Evolutionary conservation across 2,888 invertebrate species (phyloP).

Genomic region (Drosophila pseudotakahashii): DNA sequence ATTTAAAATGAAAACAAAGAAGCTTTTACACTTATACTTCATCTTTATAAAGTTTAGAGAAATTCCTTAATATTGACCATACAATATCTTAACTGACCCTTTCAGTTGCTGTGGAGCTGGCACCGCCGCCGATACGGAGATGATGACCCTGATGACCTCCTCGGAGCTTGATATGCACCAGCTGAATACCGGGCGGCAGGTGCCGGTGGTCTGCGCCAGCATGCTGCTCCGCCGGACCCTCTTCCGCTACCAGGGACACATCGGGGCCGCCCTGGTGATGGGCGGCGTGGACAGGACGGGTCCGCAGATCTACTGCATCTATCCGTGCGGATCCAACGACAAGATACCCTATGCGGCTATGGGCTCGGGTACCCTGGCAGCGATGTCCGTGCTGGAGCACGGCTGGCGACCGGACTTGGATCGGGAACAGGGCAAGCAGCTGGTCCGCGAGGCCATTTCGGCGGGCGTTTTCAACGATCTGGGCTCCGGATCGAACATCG

Average conservation of each 20-base stretch:
- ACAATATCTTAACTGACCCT: too few relatives aligned
- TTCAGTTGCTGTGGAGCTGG: slow-evolving; percentile 97
- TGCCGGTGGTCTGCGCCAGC: slow-evolving; percentile 95
- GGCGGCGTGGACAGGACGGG: slow-evolving; percentile 97
- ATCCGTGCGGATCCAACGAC: slow-evolving; percentile 98
- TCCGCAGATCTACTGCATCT: slow-evolving; percentile 94
- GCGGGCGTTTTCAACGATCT: slow-evolving; percentile 99
- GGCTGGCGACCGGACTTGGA: slow-evolving; percentile 92
- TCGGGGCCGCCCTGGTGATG: slow-evolving; percentile 96
- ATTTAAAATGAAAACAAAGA: too few relatives aligned
- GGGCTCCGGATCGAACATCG: slow-evolving; percentile 97
- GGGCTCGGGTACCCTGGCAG: slow-evolving; percentile 98
- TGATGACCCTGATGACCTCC: slow-evolving; percentile 95
- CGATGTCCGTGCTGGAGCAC: slow-evolving; percentile 97
- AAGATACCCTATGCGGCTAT: slow-evolving; percentile 96
- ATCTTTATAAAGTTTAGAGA: too few relatives aligned
- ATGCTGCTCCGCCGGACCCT: slow-evolving; percentile 96
- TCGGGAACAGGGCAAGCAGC: slow-evolving; percentile 93
- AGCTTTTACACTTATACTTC: too few relatives aligned
- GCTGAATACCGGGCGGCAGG: slow-evolving; percentile 94
- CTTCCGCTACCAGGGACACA: slow-evolving; percentile 96
- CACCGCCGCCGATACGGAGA: slow-evolving; percentile 98
- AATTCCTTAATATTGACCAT: too few relatives aligned
- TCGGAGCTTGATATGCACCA: slow-evolving; percentile 97
- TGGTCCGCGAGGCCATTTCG: slow-evolving; percentile 96